phyloP scores from a whole-genome alignment of 2,797 vertebrate genomes.

The Carcharodon carcharias region DNA sequence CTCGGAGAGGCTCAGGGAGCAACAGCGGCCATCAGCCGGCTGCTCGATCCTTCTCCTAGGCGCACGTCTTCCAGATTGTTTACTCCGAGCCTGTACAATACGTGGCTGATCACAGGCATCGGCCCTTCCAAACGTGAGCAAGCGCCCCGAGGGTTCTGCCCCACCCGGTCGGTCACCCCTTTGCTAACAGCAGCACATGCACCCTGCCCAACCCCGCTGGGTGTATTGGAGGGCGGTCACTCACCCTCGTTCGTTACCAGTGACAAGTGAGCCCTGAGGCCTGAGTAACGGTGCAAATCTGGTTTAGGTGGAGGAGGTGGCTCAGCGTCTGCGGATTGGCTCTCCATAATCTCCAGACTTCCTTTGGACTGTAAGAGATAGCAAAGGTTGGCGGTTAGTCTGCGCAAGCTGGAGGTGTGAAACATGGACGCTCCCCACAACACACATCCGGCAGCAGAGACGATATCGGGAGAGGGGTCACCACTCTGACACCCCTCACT shows the following conservation, averaged over 20 bases:
- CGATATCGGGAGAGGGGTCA: too few species aligned
- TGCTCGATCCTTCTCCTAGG: neutral
- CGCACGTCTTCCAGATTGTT: neutral
- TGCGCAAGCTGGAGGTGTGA: neutral
- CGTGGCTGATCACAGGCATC: neutral
- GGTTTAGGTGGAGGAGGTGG: constrained; percentile 92
- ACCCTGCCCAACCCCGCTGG: neutral
- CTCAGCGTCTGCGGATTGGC: constrained; percentile 89
- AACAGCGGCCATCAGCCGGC: too few species aligned
- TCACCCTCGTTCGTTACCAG: constrained; percentile 63
- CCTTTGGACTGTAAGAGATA: constrained; percentile 73
- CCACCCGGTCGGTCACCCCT: too few species aligned
- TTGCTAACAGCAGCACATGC: too few species aligned
- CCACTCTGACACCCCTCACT: too few species aligned
- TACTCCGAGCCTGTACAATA: too few species aligned
- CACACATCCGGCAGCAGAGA: too few species aligned
- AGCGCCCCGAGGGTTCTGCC: too few species aligned
- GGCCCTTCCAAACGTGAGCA: neutral
- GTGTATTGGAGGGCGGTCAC: constrained; percentile 37
- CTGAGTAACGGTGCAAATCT: constrained; percentile 75
- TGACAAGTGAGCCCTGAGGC: constrained; percentile 63
- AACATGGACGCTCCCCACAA: neutral
- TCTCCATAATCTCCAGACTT: constrained; percentile 88
- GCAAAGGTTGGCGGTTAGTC: neutral
- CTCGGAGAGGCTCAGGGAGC: too few species aligned